Base-by-base conservation (phyloP, 2,113 vertebrate species). In the Mus pahari region DNA sequence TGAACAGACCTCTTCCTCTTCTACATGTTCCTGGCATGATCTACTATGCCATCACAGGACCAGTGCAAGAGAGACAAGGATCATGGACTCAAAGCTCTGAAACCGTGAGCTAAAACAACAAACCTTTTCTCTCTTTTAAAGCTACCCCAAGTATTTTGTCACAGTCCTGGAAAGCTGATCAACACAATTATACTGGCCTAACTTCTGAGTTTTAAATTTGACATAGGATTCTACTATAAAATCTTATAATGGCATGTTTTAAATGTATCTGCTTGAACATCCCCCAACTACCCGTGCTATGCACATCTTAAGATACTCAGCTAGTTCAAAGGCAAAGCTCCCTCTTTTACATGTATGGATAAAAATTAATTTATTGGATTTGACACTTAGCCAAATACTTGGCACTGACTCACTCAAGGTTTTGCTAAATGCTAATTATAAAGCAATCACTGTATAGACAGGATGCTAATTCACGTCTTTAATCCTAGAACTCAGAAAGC, bases 191-290 rank as follows among this genome's bases (percentile, higher is more conserved):
- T 66, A 4, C 53, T 53, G 45, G 33, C 86, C 50, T 77, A 62
- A 31, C 36, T 96, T 75, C 55, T 66, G 42, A 28, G 66, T 48
- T 58, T 83, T 53, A 91, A 64, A 82, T 86, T 26, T 83, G 53
- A 82, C 20, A 24, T 48, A 79, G 70, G 60, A 95, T 92, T 81
- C 82, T 71, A 71, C 75, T 77, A 58, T 55, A 94, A 81, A 83
- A 28, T 60, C 79, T n/a, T 82, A 95, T n/a, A 16, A 39, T 2
- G 92, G 10, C 26, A 89, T 92, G 28, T 60, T 0, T 79, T 36
- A 90, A 92, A 74, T 86, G 48, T 89, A 16, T 82, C 83, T 92
- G 88, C 58, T 84, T 74, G 42, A 77, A 26, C 5, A 77, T 75
- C 26, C 86, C 39, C 39, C 11, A 92, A 68, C 17, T 3, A 90